Evolutionary conservation across 1,140 invertebrate species (phyloP).

Genomic region (Drosophila funebris): DNA sequence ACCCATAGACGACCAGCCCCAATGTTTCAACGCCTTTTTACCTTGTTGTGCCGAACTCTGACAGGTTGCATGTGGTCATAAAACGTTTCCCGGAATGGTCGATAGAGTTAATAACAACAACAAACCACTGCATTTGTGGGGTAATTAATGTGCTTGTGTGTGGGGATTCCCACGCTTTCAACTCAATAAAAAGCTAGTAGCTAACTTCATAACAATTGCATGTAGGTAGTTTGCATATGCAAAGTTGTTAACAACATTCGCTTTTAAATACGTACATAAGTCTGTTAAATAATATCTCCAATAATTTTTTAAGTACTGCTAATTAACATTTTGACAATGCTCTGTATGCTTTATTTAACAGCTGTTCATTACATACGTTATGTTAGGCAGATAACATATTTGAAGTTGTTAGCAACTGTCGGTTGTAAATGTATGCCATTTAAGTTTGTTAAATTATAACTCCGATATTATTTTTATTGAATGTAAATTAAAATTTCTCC

Average conservation of each 20-base stretch:
- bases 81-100: slow-evolving; percentile 15
- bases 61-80: slow-evolving; percentile 29
- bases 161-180: slow-evolving; percentile 18
- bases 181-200: neutral
- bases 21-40: neutral
- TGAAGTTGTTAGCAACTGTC: neutral
- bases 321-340: too few relatives aligned
- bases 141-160: neutral
- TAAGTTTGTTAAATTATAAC: neutral
- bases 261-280: neutral
- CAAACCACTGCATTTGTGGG: neutral
- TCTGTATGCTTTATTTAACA: too few relatives aligned
- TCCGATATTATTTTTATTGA: neutral
- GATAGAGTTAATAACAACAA: slow-evolving; percentile 6
- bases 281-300: neutral
- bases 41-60: slow-evolving; percentile 17
- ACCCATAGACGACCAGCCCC: neutral
- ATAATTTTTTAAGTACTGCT: neutral
- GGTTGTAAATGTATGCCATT: neutral
- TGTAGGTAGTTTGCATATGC: neutral
- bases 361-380: too few relatives aligned
- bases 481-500: too few relatives aligned
- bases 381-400: neutral
- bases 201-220: neutral
- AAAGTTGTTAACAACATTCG: neutral